Base-by-base conservation (phyloP, 2,113 vertebrate species). In the Taurulus bubalis region DNA sequence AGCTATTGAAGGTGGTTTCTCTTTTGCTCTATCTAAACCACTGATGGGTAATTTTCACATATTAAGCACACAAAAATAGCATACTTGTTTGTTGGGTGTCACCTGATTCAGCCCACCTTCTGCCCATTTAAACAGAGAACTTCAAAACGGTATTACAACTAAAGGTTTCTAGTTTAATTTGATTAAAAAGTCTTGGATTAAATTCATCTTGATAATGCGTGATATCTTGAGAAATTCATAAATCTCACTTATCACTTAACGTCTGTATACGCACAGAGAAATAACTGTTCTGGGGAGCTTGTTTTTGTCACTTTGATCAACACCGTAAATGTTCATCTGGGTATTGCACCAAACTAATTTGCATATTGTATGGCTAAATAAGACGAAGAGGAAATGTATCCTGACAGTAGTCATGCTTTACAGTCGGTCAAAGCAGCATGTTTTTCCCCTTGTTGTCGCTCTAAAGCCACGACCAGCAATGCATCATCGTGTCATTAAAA, bases 301-400 rank as follows among this genome's bases (percentile, higher is more conserved):
- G 45, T 7, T 28, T 40, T 42, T 62, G 32, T 40, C 20, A 55
- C 55, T 72, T 79, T 71, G 40, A 75, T 71, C 14, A 81, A 38
- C 3, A 3, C 7, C 30, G 45, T 34, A 71, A 42, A 82, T 63
- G 22, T 22, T 75, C 18, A 53, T 47, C 2, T 58, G 36, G 42
- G 18, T 8, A 71, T 45, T 53, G 12, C 16, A 8, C 26, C 14
- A 30, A 26, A 75, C 8, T 16, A 58, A 55, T 74, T 24, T 70
- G 18, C 30, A 73, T 55, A 85, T 76, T 53, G 2, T 0, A 12
- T 32, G 51, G 34, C 30, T 40, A 64, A 70, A 59, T 14, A 20
- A 47, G 16, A 63, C 36, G 1, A 30, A 42, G n/a, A 47, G 4
- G 22, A 67, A 51, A 51, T 58, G 2, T 6, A 70, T n/a, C 16